Evolutionary conservation across 2,113 vertebrate species (phyloP).

Genomic region (Neotragus moschatus): DNA sequence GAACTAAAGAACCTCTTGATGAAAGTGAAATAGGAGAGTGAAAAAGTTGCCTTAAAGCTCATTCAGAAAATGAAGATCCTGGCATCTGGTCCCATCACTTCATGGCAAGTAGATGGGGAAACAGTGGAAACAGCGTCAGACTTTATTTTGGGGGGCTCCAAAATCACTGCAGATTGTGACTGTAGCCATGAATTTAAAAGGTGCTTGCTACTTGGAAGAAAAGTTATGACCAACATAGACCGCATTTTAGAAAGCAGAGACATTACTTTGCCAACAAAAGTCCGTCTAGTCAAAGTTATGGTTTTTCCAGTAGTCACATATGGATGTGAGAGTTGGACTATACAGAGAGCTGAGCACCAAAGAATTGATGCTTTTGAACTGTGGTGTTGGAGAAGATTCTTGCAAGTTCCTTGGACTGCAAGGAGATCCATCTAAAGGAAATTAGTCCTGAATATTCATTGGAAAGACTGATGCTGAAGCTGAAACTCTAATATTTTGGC

Average conservation of each 20-base stretch:
- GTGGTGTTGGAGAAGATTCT: background rate
- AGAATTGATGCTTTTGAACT: background rate
- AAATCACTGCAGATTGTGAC: background rate
- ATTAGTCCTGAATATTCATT: background rate
- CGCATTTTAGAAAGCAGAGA: background rate
- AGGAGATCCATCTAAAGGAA: background rate
- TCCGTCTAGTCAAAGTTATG: rapidly evolving
- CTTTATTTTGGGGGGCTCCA: background rate
- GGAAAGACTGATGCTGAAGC: background rate
- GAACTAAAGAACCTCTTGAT: background rate
- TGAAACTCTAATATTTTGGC: background rate
- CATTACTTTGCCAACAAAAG: background rate
- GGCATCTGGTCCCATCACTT: background rate
- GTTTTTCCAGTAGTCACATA: background rate
- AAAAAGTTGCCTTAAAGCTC: background rate
- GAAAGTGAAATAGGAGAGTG: background rate
- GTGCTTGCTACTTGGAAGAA: rapidly evolving
- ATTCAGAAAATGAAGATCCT: background rate
- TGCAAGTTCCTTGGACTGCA: background rate
- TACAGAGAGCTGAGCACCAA: background rate
- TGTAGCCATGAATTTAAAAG: background rate
- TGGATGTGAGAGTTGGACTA: background rate
- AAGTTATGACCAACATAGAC: background rate
- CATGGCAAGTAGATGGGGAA: background rate
- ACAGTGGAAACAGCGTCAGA: background rate